Percentiles rank a stretch among this genome's conserved stretches.
These are phyloP conservation scores for Drosophila eohydei DNA, from an alignment of 2,888 invertebrate species.

Conservation along the genomic window DNA sequence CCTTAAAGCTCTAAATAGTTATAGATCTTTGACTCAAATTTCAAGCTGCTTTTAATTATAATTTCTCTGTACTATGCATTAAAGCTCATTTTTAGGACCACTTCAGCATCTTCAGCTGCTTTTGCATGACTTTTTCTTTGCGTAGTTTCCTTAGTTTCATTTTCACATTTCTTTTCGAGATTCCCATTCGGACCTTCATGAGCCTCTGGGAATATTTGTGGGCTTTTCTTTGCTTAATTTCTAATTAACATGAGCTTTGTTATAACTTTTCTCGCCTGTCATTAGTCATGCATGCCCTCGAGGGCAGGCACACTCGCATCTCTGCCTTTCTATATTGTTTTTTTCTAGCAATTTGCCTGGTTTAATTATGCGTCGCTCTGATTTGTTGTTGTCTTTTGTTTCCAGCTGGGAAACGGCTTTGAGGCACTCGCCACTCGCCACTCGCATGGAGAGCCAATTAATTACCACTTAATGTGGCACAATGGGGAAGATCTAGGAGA, in stretches of 20 bases:
- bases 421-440: slow-evolving; percentile 39
- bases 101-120: not conserved
- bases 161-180: slow-evolving; percentile 8
- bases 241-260: slow-evolving; percentile 64
- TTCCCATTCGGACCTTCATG: slow-evolving; percentile 1
- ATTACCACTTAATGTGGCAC: slow-evolving; percentile 49
- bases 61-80: not conserved
- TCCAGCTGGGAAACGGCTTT: slow-evolving; percentile 18
- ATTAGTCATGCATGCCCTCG: slow-evolving; percentile 60
- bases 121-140: not conserved
- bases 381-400: slow-evolving; percentile 42
- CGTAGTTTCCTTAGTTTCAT: slow-evolving; percentile 1
- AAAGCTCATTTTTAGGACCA: too few species aligned
- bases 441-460: slow-evolving; percentile 64
- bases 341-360: slow-evolving; percentile 24
- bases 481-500: not conserved
- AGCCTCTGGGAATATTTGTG: slow-evolving; percentile 22
- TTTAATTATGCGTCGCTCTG: slow-evolving; percentile 56
- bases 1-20: too few species aligned
- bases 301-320: slow-evolving; percentile 7
- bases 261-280: slow-evolving; percentile 31
- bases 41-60: not conserved
- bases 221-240: slow-evolving; percentile 47
- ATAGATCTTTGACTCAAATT: too few species aligned
- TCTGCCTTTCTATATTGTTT: slow-evolving; percentile 7